These are phyloP conservation scores for Piscicola geometra DNA, from an alignment of 2,888 invertebrate genomes.

Conservation along the genomic window DNA sequence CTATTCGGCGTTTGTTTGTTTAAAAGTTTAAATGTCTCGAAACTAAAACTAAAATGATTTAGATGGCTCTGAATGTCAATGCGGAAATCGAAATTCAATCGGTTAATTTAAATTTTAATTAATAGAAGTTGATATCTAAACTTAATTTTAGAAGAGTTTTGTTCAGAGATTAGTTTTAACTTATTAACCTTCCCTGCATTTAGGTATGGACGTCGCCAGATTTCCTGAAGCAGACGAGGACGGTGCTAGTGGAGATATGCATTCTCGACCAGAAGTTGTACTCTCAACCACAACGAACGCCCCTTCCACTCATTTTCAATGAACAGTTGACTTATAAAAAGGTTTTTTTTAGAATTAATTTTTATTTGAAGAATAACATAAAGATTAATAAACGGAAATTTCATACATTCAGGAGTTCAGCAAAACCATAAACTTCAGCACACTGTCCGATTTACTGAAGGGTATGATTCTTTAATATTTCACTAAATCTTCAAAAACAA, in stretches of 20 bases:
- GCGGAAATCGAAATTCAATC: background rate
- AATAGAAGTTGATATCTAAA: too few relatives aligned
- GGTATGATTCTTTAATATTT: background rate
- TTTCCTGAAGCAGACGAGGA: background rate
- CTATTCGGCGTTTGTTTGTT: background rate
- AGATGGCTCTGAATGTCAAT: background rate
- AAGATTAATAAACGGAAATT: too few relatives aligned
- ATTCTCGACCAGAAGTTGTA: constrained; percentile 16
- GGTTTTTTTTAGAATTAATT: background rate
- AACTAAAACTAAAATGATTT: background rate
- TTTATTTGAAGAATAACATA: too few relatives aligned
- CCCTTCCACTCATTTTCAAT: constrained; percentile 10
- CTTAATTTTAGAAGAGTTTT: background rate
- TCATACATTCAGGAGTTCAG: constrained; percentile 16
- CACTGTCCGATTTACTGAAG: constrained; percentile 10
- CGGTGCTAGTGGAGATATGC: constrained; percentile 16
- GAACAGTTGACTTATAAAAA: constrained; percentile 26
- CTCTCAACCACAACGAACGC: background rate
- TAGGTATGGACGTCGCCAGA: background rate
- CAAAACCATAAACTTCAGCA: constrained; percentile 5
- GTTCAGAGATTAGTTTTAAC: background rate
- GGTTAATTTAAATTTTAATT: background rate
- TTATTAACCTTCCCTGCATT: background rate
- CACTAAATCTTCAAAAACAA: background rate
- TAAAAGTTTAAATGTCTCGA: background rate